Conservation (phyloP, 2,888 invertebrate genomes). For the Tetranychus piercei region DNA sequence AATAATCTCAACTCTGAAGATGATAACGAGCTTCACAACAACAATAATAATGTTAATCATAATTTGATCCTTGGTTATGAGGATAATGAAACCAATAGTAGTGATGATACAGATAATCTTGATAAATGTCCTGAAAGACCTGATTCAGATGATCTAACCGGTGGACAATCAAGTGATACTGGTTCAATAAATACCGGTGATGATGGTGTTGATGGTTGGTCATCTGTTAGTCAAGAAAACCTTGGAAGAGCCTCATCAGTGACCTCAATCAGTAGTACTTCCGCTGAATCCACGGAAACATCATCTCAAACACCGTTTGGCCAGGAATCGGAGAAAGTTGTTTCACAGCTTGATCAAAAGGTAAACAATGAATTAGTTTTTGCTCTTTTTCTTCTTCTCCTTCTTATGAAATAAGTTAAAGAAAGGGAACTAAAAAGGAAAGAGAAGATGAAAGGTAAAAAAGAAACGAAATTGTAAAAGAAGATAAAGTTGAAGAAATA, state of each 20-base stretch:
- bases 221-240: conserved; percentile 6
- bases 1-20: neutral
- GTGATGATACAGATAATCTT: neutral
- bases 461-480: conserved; percentile 1
- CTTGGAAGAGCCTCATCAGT: conserved; percentile 11
- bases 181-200: conserved; percentile 1
- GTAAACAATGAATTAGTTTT: conserved; percentile 3
- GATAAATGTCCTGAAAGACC: neutral
- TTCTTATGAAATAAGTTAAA: neutral
- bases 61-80: neutral
- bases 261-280: conserved; percentile 9
- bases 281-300: conserved; percentile 7
- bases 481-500: neutral
- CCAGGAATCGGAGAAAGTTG: neutral
- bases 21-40: neutral
- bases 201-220: conserved; percentile 7
- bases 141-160: neutral
- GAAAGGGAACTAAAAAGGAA: neutral
- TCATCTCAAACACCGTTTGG: neutral
- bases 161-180: neutral
- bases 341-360: conserved; percentile 14
- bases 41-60: conserved; percentile 2
- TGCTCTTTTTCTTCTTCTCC: neutral
- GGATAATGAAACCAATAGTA: neutral
- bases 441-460: conserved; percentile 1